Conservation (phyloP, 2,888 invertebrate genomes). For the Nephrotoma guestfalica region DNA sequence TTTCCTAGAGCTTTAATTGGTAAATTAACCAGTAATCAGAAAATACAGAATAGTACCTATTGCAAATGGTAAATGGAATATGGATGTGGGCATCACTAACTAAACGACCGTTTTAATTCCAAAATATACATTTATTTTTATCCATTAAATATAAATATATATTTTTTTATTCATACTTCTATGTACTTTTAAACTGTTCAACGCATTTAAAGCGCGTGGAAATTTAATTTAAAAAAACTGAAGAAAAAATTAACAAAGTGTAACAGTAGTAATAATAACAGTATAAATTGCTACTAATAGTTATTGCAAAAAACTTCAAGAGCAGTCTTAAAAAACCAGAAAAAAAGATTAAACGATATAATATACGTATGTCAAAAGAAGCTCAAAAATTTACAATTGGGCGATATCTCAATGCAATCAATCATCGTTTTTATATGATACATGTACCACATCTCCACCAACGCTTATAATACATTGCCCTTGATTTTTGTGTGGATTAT, state of each 20-base stretch:
- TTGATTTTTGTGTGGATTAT: constrained; percentile 94
- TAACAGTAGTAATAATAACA: not conserved
- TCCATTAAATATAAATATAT: not conserved
- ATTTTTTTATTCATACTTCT: not conserved
- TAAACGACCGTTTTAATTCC: not conserved
- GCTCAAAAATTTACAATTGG: not conserved
- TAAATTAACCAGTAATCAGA: no score
- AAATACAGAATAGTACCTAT: no score
- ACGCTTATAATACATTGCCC: constrained; percentile 92
- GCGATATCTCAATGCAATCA: not conserved
- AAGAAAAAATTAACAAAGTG: not conserved
- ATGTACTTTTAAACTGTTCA: not conserved
- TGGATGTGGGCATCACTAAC: no score
- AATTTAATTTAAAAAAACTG: not conserved
- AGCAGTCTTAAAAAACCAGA: not conserved
- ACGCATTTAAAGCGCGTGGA: not conserved
- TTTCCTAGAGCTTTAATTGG: no score
- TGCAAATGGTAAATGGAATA: no score
- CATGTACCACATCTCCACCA: constrained; percentile 84
- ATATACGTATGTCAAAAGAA: not conserved
- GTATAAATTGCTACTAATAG: not conserved
- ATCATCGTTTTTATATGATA: constrained; percentile 39
- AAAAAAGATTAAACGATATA: not conserved
- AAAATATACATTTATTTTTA: not conserved
- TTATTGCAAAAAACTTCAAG: not conserved